phyloP scores from a whole-genome alignment of 2,888 invertebrate species.

The Lycaena phlaeas region DNA sequence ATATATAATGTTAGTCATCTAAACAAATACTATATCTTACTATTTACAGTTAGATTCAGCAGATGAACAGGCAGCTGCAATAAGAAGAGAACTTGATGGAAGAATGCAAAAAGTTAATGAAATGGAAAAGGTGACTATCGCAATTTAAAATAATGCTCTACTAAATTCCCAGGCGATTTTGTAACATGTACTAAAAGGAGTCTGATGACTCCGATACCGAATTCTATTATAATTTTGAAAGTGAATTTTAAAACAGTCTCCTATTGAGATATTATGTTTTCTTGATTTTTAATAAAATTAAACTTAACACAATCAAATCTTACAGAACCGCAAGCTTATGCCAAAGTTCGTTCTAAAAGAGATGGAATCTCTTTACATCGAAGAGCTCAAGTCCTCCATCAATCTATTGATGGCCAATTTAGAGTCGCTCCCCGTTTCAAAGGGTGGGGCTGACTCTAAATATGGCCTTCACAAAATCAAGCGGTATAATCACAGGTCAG shows the following conservation, averaged over 20 bases:
- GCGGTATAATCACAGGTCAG: conserved; percentile 98
- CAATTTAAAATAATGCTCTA: no score
- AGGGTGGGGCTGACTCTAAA: conserved; percentile 97
- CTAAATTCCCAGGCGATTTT: no score
- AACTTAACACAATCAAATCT: no score
- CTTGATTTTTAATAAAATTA: no score
- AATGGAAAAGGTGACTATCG: conserved; percentile 88
- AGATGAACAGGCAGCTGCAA: conserved; percentile 99
- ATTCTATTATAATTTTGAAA: no score
- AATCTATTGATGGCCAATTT: conserved; percentile 98
- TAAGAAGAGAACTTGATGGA: conserved; percentile 97
- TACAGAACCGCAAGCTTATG: conserved; percentile 94
- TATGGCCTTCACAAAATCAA: conserved; percentile 98
- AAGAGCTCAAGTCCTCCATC: conserved; percentile 97
- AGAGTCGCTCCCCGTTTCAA: conserved; percentile 98
- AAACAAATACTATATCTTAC: background rate
- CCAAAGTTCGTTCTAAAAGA: conserved; percentile 99
- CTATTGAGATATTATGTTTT: no score
- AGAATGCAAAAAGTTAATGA: conserved; percentile 97
- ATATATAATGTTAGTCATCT: no score
- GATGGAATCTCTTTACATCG: conserved; percentile 99
- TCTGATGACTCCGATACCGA: no score
- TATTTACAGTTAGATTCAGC: conserved; percentile 91
- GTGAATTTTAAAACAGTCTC: no score
- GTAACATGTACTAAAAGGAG: no score